Evolutionary conservation across 2,113 vertebrate genomes (phyloP), one percentile per base, ranked within the genome.

Genomic region (Addax nasomaculatus): DNA sequence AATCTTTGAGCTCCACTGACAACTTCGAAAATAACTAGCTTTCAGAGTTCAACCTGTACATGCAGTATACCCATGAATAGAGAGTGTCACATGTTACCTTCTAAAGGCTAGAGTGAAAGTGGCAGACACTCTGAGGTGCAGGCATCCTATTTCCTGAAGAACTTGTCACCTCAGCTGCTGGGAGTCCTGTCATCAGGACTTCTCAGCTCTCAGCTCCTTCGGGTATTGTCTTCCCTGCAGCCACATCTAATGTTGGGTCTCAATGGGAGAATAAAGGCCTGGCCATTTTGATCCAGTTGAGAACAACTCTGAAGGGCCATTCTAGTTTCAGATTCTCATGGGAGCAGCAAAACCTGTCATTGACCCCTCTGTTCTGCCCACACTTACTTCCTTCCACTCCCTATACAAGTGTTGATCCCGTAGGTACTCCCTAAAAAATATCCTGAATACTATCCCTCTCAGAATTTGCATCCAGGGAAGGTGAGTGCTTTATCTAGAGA

Each of bases 61-160:
- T 19, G 5, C 8, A 45, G 21, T 2, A 8, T 73, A 39, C 39
- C 29, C 2, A 0, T 23, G 30, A 23, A 30, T 2, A 11, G 1
- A 11, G 36, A 55, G 27, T n/a, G 19, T 51, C 36, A 6, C 1
- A 0, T 13, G 36, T 6, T 67, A 15, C 43, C 33, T 47, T n/a
- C 17, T 6, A 23, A 36, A 53, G 27, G 9, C 25, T 45, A 3
- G 21, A 9, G 25, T 4, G 13, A 30, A 49, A 2, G 8, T 21
- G 11, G 13, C 33, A 53, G n/a, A 45, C 1, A 0, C 1, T 0
- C 1, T 16, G n/a, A 39, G 29, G 10, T 19, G 7, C 36, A 45
- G 2, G 2, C 33, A 25, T 36, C 30, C 62, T 2, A 4, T 17
- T 78, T 58, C 19, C 33, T 19, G 16, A 51, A 76, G 21, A 33